Conservation (phyloP, 2,113 vertebrate genomes). For the Calypte anna region DNA sequence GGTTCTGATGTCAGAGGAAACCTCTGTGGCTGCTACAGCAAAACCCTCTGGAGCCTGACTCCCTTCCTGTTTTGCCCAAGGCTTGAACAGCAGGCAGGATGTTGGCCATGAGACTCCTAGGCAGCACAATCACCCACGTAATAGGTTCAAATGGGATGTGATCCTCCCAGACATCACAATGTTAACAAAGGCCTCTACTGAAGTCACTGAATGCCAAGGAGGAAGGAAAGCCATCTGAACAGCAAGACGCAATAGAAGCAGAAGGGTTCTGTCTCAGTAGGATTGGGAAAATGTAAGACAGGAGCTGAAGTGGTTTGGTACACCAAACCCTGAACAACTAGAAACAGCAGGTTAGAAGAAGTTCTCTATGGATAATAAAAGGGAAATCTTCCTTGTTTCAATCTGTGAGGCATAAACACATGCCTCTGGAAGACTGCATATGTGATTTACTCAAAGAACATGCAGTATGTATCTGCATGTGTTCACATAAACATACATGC, state of each 20-base stretch:
- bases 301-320: background rate
- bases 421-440: accelerated
- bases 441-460: background rate
- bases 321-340: accelerated
- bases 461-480: background rate
- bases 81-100: background rate
- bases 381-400: background rate
- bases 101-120: background rate
- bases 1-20: background rate
- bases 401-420: background rate
- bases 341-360: background rate
- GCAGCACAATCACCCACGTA: background rate
- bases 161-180: background rate
- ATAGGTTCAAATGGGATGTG: background rate
- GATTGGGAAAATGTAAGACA: background rate
- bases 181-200: background rate
- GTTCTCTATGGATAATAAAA: background rate
- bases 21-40: background rate
- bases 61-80: background rate
- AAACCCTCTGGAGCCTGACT: background rate
- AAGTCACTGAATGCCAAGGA: background rate
- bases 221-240: background rate
- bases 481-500: background rate
- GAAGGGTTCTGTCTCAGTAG: background rate
- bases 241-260: background rate